Evolutionary conservation across 2,113 vertebrate species (phyloP), one percentile per base, ranked within the genome.

Genomic region (Saguinus imperator): DNA sequence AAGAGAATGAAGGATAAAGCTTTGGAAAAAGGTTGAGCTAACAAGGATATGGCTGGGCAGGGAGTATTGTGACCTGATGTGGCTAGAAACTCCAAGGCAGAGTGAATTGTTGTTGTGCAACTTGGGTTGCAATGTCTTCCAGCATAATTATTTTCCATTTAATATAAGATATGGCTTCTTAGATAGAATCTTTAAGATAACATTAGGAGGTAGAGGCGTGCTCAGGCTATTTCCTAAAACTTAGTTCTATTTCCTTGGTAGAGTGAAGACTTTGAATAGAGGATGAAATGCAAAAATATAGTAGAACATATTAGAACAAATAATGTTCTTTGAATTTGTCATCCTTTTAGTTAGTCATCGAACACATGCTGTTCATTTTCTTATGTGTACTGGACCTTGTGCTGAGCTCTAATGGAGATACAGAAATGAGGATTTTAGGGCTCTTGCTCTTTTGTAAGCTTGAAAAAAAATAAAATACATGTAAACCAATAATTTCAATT

Each of bases 401-500:
- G 29, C 5, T 40, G 32, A 21, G 11, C 48, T 64, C 25, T n/a
- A 10, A 27, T 10, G 29, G 27, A 66, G 43, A 82, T 11, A 40
- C 18, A 61, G 29, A 72, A 43, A 64, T 43, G 27, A 75, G 21
- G 18, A 61, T 50, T 61, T 87, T 12, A 58, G 45, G 20, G 35
- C 2, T 52, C 66, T 86, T 77, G 40, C 5, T 89, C 16, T 20
- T 91, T 70, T 58, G 8, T 23, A 55, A 86, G 12, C 12, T 45
- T 80, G n/a, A 9, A 37, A n/a, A 48, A 12, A 13, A 50, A 50
- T 73, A 77, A 7, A 64, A 77, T 61, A 37, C 32, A 27, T 52
- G 32, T n/a, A 82, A 91, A 77, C 32, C 23, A 90, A 10, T n/a
- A 55, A 32, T 90, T 73, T 91, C 21, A 87, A 64, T 75, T 73